Base-by-base conservation (phyloP, 1,140 invertebrate genomes). In the Anoplophora glabripennis region DNA sequence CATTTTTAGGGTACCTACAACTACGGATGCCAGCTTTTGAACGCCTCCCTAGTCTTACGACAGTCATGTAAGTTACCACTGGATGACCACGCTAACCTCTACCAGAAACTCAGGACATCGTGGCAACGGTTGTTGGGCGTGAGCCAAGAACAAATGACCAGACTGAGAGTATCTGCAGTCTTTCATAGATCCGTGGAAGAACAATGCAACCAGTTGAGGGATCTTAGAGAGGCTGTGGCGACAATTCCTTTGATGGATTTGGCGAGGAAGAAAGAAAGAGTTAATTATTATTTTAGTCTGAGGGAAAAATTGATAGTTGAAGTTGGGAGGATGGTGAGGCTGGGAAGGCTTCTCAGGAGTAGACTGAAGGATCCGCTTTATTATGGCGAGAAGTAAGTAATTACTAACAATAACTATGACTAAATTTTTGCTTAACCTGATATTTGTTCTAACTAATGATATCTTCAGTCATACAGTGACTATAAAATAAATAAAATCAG, bases 121-220 rank as follows among this genome's bases (percentile, higher is more conserved):
- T 92, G 89, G 89, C 83, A 84, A 57, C 79, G 81, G 54, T 80
- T 91, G 9, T 80, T 88, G 40, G 80, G 80, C 2, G 85, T 89
- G 36, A 84, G 85, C 53, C 86, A 89, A 72, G 89, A 91, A 75
- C 86, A 90, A 69, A 83, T 90, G 73, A 90, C 88, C 0, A 79
- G 89, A 8, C 76, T 91, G 4, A 80, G 87, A 59, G 88, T 90
- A 7, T 88, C 86, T 0, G 86, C 86, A 10, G 86, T 90, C 37
- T 91, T 91, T 67, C 84, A 90, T 73, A 63, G 86, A 58, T 88
- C 84, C 49, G 84, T 90, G 40, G 84, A 89, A 68, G 85, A 89
- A 72, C 83, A 86, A 45, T 86, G 83, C 56, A 77, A 74, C 18
- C 81, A 83, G 64, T 60, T 87, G 38, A 71, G 76, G 11, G 81